Percentiles rank a stretch among this genome's conserved stretches.
Conservation (phyloP, 2,797 vertebrate species). For the Sebastolobus alascanus region DNA sequence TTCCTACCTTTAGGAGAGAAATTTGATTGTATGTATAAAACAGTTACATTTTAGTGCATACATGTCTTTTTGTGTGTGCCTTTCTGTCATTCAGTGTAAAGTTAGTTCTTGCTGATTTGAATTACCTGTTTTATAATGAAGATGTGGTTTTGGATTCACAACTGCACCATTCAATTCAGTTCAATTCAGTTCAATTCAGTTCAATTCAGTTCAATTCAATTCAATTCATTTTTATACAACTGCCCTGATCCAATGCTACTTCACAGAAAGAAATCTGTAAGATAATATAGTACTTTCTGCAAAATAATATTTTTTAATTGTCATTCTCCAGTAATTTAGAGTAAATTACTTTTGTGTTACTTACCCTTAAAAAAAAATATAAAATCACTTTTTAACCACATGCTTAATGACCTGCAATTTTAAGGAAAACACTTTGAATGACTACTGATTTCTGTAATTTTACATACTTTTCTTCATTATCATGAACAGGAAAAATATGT, state of each 20-base stretch:
- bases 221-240: too few species aligned
- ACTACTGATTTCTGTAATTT: too few species aligned
- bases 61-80: not conserved
- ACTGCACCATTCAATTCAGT: too few species aligned
- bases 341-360: not conserved
- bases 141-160: not conserved
- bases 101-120: not conserved
- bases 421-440: not conserved
- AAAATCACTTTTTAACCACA: not conserved
- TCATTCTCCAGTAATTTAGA: not conserved
- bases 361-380: not conserved
- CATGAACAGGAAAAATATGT: too few species aligned
- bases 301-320: not conserved
- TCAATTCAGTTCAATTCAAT: too few species aligned
- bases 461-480: too few species aligned
- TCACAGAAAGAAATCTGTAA: not conserved
- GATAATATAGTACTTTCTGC: not conserved
- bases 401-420: not conserved
- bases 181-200: not conserved
- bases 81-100: not conserved
- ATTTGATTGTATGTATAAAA: not conserved
- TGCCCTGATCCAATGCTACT: too few species aligned
- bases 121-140: not conserved
- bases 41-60: too few species aligned
- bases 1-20: too few species aligned